Evolutionary conservation across 1,140 invertebrate species (phyloP), one percentile per base, ranked within the genome.

Genomic region (Philopotamus ludificatus): DNA sequence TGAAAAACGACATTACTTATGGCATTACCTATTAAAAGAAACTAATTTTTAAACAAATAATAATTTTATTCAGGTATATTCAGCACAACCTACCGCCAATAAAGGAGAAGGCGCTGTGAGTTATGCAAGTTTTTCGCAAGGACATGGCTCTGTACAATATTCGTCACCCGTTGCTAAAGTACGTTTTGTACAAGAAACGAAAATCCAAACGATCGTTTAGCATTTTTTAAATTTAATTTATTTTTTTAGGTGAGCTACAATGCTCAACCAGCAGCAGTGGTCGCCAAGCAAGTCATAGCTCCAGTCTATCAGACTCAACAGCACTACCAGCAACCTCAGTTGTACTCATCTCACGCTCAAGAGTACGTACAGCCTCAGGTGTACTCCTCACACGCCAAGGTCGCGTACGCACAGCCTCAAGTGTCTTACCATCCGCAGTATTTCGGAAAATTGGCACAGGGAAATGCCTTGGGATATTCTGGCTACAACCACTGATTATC

Each of bases 371-470:
- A 68, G 25, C 47, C 66, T 4, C 66, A 67, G n/a, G 28, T 60
- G 10, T 22, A 49, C 18, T 60, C 59, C 16, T 16, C 61, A 42
- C 51, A 63, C 23, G 26, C 66, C 9, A 55, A 65, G 54, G 53
- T 57, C 1, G 21, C 64, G 1, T 66, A 66, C 25, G 8, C 57
- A 7, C 57, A 61, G 47, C 57, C 65, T 10, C 57, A 61, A 28
- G 65, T 66, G 28, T 21, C 57, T 9, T 66, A 66, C 42, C 26
- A 54, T 2, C 55, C 55, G 3, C 68, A 70, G 39, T 70, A 64
- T 42, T 70, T 60, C 45, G 68, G 68, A 39, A 70, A 70, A 58
- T 22, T 66, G 21, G 60, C 68, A 7, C 64, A 66, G 20, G 54
- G 45, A 41, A 70, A 66, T 63, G 42, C 57, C 16, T 3, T 59